phyloP scores from a whole-genome alignment of 1,140 invertebrate species.

The Vanessa atalanta region DNA sequence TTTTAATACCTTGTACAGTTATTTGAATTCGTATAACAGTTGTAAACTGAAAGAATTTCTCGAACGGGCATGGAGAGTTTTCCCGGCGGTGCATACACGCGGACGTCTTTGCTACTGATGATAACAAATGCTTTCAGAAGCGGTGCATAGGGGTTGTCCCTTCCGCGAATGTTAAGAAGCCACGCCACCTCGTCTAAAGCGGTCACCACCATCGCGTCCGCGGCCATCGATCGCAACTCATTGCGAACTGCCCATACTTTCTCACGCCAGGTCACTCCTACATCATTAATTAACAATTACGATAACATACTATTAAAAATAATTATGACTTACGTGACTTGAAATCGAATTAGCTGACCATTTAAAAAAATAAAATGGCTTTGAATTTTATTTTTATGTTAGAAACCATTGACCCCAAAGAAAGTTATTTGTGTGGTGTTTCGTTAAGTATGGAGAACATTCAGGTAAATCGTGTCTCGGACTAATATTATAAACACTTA shows the following conservation, averaged over 20 bases:
- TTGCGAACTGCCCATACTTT: slow-evolving; percentile 87
- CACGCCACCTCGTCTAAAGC: slow-evolving; percentile 96
- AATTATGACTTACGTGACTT: no score
- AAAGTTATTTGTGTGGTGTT: no score
- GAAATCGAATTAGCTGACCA: no score
- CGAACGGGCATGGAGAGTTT: slow-evolving; percentile 81
- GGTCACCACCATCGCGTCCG: slow-evolving; percentile 91
- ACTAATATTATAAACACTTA: no score
- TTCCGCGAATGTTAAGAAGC: slow-evolving; percentile 96
- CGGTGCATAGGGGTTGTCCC: slow-evolving; percentile 93
- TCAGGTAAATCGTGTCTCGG: no score
- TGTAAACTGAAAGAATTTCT: slow-evolving; percentile 82
- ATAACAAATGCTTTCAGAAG: slow-evolving; percentile 90
- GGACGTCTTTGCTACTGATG: slow-evolving; percentile 83
- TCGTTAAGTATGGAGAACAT: no score
- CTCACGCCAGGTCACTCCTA: slow-evolving; percentile 85
- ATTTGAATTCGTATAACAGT: slow-evolving; percentile 80
- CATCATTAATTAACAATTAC: slow-evolving; percentile 7
- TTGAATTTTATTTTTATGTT: no score
- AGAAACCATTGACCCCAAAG: no score
- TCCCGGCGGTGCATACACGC: slow-evolving; percentile 83
- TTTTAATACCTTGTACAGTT: slow-evolving; percentile 84
- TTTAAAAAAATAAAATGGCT: no score
- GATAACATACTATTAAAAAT: not conserved
- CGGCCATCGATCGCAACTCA: slow-evolving; percentile 84